Evolutionary conservation across 35 echinoderm and acorn worm genomes (phyloP).

Genomic region (Apostichopus californicus): DNA sequence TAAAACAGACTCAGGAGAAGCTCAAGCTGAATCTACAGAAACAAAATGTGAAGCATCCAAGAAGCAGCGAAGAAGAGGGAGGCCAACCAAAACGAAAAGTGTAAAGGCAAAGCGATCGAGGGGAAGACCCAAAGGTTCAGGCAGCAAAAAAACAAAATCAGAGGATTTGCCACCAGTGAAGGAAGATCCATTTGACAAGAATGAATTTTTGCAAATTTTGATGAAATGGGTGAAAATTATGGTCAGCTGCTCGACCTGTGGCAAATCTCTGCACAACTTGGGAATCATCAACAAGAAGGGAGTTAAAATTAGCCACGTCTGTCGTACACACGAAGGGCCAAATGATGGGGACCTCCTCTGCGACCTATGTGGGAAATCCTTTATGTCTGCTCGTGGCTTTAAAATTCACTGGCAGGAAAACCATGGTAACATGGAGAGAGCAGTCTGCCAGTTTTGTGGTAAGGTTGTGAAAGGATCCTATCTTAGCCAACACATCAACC

Average conservation of each 20-base stretch:
- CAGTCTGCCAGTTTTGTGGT: conserved; percentile 31
- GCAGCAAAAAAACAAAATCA: neutral
- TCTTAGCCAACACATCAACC: conserved; percentile 69
- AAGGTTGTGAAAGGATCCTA: conserved; percentile 11
- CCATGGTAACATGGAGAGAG: neutral
- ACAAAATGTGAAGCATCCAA: neutral
- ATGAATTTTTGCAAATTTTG: conserved; percentile 22
- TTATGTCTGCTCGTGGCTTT: conserved; percentile 52
- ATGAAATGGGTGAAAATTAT: conserved; percentile 37
- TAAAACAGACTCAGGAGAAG: neutral
- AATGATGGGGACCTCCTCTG: conserved; percentile 57
- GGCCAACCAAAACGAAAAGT: neutral
- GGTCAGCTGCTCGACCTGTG: conserved; percentile 12
- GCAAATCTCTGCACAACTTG: neutral
- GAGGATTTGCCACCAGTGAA: neutral
- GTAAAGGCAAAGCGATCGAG: neutral
- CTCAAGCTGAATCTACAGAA: neutral
- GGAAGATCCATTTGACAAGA: conserved; percentile 22
- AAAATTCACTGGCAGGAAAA: conserved; percentile 26
- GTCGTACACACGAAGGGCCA: conserved; percentile 43
- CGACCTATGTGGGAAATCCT: conserved; percentile 68
- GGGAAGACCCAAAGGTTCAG: conserved; percentile 26
- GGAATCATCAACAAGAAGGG: conserved; percentile 65
- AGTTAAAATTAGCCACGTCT: conserved; percentile 46
- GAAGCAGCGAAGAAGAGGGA: neutral